Conservation (phyloP, 2,113 vertebrate genomes). For the Edolisoma coerulescens region DNA sequence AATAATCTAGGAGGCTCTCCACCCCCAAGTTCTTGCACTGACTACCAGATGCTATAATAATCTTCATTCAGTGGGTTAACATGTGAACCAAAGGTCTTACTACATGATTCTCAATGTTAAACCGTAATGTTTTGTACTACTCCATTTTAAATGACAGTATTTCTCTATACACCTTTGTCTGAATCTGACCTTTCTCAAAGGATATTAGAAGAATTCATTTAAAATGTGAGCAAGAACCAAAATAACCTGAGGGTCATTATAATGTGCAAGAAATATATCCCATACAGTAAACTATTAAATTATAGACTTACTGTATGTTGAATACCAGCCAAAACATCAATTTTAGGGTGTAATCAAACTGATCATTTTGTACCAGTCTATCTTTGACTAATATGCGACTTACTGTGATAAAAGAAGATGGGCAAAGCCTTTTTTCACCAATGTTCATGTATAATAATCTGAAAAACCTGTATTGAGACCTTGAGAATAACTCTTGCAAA, state of each 20-base stretch:
- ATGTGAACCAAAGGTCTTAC: background rate
- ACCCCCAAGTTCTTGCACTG: background rate
- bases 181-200: background rate
- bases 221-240: background rate
- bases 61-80: background rate
- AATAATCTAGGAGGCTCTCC: background rate
- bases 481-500: background rate
- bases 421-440: background rate
- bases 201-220: background rate
- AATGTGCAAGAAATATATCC: background rate
- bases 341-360: background rate
- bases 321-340: background rate
- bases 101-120: background rate
- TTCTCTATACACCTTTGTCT: background rate
- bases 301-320: background rate
- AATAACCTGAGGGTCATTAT: background rate
- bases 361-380: background rate
- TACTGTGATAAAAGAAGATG: background rate
- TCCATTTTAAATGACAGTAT: background rate
- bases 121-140: background rate
- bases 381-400: background rate
- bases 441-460: background rate
- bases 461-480: background rate
- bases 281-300: background rate
- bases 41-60: background rate